Percentiles rank a stretch among this genome's conserved stretches.
Evolutionary conservation across 2,113 vertebrate genomes (phyloP).

Genomic region (Apistogramma diplotaenia): DNA sequence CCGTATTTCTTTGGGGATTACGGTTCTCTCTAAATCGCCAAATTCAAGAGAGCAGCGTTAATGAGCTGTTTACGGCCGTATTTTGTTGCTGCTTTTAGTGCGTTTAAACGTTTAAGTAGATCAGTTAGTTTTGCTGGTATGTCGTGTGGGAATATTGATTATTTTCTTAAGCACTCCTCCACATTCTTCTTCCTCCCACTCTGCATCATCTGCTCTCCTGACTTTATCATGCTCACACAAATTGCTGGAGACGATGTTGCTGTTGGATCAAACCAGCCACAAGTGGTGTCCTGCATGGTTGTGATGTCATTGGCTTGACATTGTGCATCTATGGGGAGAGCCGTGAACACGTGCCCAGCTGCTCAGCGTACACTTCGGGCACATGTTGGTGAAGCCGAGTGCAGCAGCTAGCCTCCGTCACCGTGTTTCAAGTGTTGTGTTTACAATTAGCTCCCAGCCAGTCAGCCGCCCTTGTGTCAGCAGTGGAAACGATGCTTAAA

Average conservation of each 20-base stretch:
- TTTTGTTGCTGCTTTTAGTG: not conserved
- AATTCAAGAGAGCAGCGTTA: not conserved
- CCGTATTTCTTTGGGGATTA: not conserved
- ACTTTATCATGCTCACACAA: not conserved
- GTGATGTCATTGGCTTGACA: not conserved
- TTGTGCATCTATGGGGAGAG: not conserved
- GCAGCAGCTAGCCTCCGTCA: not conserved
- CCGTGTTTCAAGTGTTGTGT: not conserved
- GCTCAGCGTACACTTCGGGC: not conserved
- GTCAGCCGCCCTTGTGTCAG: conserved; percentile 29
- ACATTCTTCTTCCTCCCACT: not conserved
- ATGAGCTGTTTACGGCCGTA: not conserved
- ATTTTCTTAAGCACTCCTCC: not conserved
- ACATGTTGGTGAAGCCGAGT: not conserved
- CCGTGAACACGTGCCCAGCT: not conserved
- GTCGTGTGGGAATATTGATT: not conserved
- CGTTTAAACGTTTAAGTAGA: not conserved
- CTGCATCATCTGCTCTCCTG: not conserved
- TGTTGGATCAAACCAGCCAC: not conserved
- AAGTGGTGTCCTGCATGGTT: not conserved
- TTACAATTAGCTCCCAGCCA: conserved; percentile 18
- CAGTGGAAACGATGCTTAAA: conserved; percentile 23
- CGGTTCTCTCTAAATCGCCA: not conserved
- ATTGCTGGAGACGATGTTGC: not conserved
- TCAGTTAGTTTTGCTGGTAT: not conserved